Base-by-base conservation (phyloP, 2,888 invertebrate species). In the Terebella lapidaria region DNA sequence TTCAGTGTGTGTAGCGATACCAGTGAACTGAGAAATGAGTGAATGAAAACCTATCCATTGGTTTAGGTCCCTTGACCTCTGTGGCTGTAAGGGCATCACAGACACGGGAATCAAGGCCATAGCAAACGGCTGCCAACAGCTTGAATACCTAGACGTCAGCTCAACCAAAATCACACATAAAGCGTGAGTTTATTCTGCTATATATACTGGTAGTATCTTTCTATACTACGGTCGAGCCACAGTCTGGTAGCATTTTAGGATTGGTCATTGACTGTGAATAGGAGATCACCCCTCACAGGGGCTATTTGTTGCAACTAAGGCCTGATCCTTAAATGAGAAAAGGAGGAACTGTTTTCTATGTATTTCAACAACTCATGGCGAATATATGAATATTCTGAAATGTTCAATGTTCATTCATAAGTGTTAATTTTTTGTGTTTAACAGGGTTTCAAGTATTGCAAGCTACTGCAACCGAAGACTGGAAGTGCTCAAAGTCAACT, bases 401-500 rank as follows among this genome's bases (percentile, higher is more conserved):
- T n/a, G n/a, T n/a, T n/a, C 42, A 15, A 35, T 35, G 10, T 15
- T 15, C 42, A 15, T 49, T 20, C 10, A 22, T n/a, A 49, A 22
- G 35, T 15, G 10, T 15, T 5, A 3, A 54, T 56, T 49, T 26
- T 15, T 47, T 56, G 47, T 57, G 24, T 28, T 30, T 59, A 60
- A 60, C 66, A 74, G 74, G 64, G 70, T 74, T 3, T 67, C 72
- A 2, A 69, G 73, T 58, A 56, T 73, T 22, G 73, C 73, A 51
- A 72, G 70, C 59, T 74, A 73, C 58, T 67, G 71, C 58, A 70
- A 66, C 56, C 66, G 71, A 45, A 57, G 69, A 20, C 63, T 78
- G 51, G 75, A 76, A 60, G 69, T 70, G 2, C 64, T 76, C 30
- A 78, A 75, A 65, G 63, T 78, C 42, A 78, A 75, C 67, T 76